Percentiles rank a stretch among this genome's conserved stretches.
Evolutionary conservation across 2,113 vertebrate genomes (phyloP).

Genomic region (Thunnus maccoyii): DNA sequence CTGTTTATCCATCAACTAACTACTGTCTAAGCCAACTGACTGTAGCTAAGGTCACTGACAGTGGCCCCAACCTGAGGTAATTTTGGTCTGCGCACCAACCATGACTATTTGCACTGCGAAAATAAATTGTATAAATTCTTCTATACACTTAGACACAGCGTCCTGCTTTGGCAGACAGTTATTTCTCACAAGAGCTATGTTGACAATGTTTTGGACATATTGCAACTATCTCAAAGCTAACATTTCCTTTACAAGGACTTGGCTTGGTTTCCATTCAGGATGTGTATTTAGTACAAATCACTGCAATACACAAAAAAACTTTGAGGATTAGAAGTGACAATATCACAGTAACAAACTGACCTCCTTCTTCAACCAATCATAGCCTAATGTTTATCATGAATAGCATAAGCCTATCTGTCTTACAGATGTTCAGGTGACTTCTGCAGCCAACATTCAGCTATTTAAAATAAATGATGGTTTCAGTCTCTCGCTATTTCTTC

Average conservation of each 20-base stretch:
- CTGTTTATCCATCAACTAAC: conserved; percentile 63
- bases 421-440: conserved; percentile 32
- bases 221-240: conserved; percentile 56
- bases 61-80: conserved; percentile 27
- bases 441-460: conserved; percentile 29
- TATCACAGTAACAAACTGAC: conserved; percentile 19
- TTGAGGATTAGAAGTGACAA: neutral
- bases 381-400: neutral
- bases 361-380: neutral
- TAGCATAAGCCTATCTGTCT: conserved; percentile 9
- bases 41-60: conserved; percentile 26
- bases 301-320: neutral
- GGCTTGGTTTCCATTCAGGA: conserved; percentile 37
- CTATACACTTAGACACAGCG: conserved; percentile 32
- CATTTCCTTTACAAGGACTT: conserved; percentile 66
- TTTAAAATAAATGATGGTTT: conserved; percentile 54
- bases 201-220: conserved; percentile 64
- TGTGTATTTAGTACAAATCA: conserved; percentile 51
- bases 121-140: conserved; percentile 67
- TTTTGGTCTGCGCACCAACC: conserved; percentile 38
- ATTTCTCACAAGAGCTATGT: conserved; percentile 42
- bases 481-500: conserved; percentile 11
- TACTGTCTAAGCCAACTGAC: conserved; percentile 9
- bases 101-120: conserved; percentile 57
- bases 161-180: conserved; percentile 19